phyloP scores from a whole-genome alignment of 1,140 invertebrate species.

The Vollenhovia emeryi region DNA sequence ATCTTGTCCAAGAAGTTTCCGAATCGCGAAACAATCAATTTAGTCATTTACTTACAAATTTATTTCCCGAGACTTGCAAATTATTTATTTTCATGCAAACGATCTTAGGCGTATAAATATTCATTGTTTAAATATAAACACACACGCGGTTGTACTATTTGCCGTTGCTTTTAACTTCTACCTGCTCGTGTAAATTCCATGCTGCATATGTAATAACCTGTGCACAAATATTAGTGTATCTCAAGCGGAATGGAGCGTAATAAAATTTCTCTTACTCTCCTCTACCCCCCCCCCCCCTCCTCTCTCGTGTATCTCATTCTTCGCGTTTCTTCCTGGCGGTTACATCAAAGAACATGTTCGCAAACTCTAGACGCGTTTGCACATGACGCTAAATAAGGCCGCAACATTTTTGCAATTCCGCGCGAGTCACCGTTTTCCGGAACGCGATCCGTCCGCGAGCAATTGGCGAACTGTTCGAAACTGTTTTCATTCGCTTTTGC shows the following conservation, averaged over 20 bases:
- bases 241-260: background rate
- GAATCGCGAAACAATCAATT: slow-evolving; percentile 1
- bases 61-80: background rate
- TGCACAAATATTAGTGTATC: slow-evolving; percentile 7
- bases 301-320: background rate
- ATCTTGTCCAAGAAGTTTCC: background rate
- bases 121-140: background rate
- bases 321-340: background rate
- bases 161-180: background rate
- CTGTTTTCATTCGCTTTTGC: background rate
- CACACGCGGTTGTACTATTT: background rate
- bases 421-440: background rate
- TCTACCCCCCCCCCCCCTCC: too few species aligned
- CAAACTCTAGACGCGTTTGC: slow-evolving; percentile 1
- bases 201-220: background rate
- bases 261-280: slow-evolving; percentile 20
- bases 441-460: background rate
- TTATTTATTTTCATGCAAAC: background rate
- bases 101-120: too few species aligned
- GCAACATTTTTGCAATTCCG: slow-evolving; percentile 51
- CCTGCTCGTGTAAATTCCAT: slow-evolving; percentile 8
- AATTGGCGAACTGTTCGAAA: slow-evolving; percentile 19
- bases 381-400: background rate
- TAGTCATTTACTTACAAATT: background rate
- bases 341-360: slow-evolving; percentile 47